Percentiles rank a stretch among this genome's conserved stretches.
phyloP scores from a whole-genome alignment of 1,140 invertebrate genomes.

The Patella vulgata region DNA sequence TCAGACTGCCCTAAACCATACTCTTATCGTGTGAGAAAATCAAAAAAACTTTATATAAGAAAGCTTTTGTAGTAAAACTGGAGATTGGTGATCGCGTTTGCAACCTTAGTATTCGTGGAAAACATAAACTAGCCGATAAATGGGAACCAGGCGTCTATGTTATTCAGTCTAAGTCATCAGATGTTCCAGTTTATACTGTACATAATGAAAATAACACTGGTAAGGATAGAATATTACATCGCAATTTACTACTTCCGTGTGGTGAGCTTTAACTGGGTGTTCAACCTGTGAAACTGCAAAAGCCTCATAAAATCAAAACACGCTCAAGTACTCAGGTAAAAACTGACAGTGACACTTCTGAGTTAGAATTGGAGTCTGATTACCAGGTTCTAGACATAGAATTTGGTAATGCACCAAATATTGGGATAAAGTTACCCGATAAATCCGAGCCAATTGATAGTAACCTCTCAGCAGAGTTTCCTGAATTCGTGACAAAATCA shows the following conservation, averaged over 20 bases:
- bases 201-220: constrained; percentile 6
- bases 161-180: constrained; percentile 4
- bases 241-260: constrained; percentile 24
- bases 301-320: too few species aligned
- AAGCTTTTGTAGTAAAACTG: constrained; percentile 9
- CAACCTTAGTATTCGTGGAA: constrained; percentile 13
- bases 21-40: background rate
- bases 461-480: too few species aligned
- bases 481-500: too few species aligned
- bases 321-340: too few species aligned
- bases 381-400: too few species aligned
- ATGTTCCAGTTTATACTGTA: constrained; percentile 27
- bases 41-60: constrained; percentile 13
- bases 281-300: too few species aligned
- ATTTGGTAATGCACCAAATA: too few species aligned
- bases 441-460: too few species aligned
- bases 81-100: constrained; percentile 21
- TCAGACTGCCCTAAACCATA: background rate
- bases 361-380: too few species aligned
- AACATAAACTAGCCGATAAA: constrained; percentile 23
- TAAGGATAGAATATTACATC: constrained; percentile 15
- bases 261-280: background rate
- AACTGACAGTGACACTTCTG: too few species aligned
- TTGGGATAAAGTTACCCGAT: too few species aligned
- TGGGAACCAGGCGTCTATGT: constrained; percentile 24